Percentiles rank a stretch among this genome's conserved stretches.
Evolutionary conservation across 92 coral and sea anemone species (phyloP).

Genomic region (Epizoanthus rinbou): DNA sequence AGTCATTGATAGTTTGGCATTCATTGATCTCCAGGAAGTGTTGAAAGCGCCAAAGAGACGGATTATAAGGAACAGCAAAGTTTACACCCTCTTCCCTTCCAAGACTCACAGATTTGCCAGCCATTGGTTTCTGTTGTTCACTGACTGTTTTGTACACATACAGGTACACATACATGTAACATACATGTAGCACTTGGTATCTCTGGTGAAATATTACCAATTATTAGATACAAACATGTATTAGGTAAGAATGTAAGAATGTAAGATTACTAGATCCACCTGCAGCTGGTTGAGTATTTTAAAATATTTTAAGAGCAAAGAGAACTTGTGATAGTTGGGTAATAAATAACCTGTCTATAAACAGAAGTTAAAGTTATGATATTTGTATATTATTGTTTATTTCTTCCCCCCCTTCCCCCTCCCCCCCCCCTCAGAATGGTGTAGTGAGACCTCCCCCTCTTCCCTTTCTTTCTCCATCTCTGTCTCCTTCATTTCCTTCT

Average conservation of each 20-base stretch:
- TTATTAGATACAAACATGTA: neutral
- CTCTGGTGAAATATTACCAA: no score
- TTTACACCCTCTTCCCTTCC: constrained; percentile 79
- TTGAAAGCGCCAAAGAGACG: constrained; percentile 84
- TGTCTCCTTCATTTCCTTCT: neutral
- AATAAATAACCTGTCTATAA: no score
- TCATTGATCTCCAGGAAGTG: constrained; percentile 61
- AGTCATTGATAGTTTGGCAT: neutral
- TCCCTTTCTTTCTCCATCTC: no score
- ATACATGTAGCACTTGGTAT: neutral
- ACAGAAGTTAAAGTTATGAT: no score
- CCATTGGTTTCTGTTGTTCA: constrained; percentile 81
- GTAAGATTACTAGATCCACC: no score
- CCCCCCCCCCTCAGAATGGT: no score
- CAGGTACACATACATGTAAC: constrained; percentile 68
- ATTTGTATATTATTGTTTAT: no score
- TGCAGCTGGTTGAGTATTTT: no score
- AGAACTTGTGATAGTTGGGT: no score
- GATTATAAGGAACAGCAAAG: constrained; percentile 81
- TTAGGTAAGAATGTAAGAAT: neutral
- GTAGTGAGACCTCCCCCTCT: no score
- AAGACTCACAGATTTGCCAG: constrained; percentile 93
- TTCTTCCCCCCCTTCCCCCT: neutral
- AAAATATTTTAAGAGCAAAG: no score
- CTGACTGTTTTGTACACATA: constrained; percentile 85